Evolutionary conservation across 2,113 vertebrate genomes (phyloP).

Genomic region (Sterrhoptilus dennistouni): DNA sequence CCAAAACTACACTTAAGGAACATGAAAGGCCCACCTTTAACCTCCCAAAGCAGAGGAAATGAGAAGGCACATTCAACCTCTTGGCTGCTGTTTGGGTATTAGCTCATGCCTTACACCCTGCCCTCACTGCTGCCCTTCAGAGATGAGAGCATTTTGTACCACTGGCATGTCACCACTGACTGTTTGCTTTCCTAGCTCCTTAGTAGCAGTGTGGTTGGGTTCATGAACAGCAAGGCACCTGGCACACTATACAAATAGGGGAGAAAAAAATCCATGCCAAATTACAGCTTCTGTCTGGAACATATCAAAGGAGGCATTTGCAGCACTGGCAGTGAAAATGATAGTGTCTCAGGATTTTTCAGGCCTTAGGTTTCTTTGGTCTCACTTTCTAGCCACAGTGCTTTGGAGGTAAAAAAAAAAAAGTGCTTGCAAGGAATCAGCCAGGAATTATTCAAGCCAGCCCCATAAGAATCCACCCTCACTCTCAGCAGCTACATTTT

Average conservation of each 20-base stretch:
- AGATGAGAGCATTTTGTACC: background rate
- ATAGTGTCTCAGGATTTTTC: background rate
- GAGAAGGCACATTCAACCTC: background rate
- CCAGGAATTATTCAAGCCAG: background rate
- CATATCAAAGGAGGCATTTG: background rate
- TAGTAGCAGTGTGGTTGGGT: background rate
- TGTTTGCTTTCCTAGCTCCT: constrained; percentile 40
- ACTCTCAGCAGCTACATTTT: background rate
- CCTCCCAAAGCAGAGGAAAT: constrained; percentile 24
- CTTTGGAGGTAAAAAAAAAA: background rate
- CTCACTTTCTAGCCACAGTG: background rate
- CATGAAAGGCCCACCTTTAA: constrained; percentile 46
- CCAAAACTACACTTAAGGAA: constrained; percentile 6
- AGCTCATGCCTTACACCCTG: background rate
- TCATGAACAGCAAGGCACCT: constrained; percentile 46
- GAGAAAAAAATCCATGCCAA: constrained; percentile 36
- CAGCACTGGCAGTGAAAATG: background rate
- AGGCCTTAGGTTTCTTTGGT: background rate
- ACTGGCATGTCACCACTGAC: background rate
- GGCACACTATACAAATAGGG: background rate
- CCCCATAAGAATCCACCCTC: background rate
- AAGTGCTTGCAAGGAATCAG: background rate
- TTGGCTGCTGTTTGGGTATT: background rate
- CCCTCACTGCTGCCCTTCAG: background rate
- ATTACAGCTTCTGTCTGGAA: constrained; percentile 11